Base-by-base conservation (phyloP, 1,140 invertebrate genomes). In the Zaprionus nigranus region DNA sequence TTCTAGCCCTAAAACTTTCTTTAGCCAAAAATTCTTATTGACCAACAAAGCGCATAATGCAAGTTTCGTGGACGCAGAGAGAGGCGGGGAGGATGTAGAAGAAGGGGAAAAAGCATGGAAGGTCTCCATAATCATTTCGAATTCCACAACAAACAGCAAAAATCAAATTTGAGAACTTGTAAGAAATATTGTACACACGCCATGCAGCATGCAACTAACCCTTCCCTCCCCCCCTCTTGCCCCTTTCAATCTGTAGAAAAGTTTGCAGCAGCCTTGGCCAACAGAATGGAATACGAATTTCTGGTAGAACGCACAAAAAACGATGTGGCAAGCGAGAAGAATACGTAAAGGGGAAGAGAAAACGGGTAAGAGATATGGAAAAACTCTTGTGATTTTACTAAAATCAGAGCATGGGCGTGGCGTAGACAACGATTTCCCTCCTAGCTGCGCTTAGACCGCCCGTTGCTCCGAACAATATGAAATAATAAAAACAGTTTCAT, bases 401-500 rank as follows among this genome's bases (percentile, higher is more conserved):
- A 79, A 87, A 88, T 88, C 81, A 84, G 77, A 83, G 66, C 46
- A 40, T 57, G 67, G 72, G 76, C 66, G 66, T 54, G 70, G 46
- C 38, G 12, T 22, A 22, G 43, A 54, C 53, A 40, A 53, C 36
- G 36, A 17, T 9, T 17, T 53, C 38, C 26, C 11, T 34, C 34
- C 38, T 56, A 9, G 40, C 40, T 43, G 40, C 40, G 62, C 60
- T 63, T 64, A 57, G 64, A 54, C 78, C 67, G 17, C 62, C 64
- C 65, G 56, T 54, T 62, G 57, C 70, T 68, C n/a, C 36, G 81
- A 83, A 90, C 84, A 88, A 88, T 88, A 88, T 84, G 86, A 90
- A 90, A 90, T 90, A 90, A 90, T 85, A 90, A 90, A 90, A 90
- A 90, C 85, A 90, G 85, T 90, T 90, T 79, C 85, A 90, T 90